Evolutionary conservation across 1,140 invertebrate genomes (phyloP).

Genomic region (Melanaphis sacchari): DNA sequence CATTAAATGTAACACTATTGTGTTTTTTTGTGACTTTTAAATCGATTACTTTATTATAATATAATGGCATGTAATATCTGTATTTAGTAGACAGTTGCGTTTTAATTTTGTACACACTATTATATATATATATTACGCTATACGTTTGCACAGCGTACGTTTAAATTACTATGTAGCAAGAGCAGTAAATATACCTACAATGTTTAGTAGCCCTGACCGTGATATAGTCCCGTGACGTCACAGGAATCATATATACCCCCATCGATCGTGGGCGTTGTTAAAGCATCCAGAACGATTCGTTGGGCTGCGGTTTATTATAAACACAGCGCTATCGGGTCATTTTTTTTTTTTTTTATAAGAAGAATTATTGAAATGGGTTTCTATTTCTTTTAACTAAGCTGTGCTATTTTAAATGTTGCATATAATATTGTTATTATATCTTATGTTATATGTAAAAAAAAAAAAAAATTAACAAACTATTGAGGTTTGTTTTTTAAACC

Average conservation of each 20-base stretch:
- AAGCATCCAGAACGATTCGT: slow-evolving; percentile 46
- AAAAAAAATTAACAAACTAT: not conserved
- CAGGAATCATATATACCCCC: slow-evolving; percentile 47
- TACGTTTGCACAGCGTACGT: not conserved
- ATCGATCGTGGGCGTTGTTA: slow-evolving; percentile 58
- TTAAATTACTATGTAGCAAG: not conserved
- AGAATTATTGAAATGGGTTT: not conserved
- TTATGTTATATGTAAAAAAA: not conserved
- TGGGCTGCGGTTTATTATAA: slow-evolving; percentile 33
- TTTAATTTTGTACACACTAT: not conserved
- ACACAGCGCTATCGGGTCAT: slow-evolving; percentile 27
- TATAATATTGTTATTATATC: not conserved
- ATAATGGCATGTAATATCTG: not conserved
- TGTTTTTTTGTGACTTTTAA: not conserved
- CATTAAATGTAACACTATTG: not conserved
- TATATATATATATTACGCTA: not conserved
- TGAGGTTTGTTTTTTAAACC: not conserved
- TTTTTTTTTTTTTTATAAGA: not conserved
- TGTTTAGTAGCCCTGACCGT: slow-evolving; percentile 57
- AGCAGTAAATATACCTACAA: not conserved
- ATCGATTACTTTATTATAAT: not conserved
- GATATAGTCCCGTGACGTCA: slow-evolving; percentile 53
- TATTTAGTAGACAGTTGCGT: not conserved
- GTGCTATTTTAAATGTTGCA: not conserved
- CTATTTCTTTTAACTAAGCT: not conserved